Evolutionary conservation across 2,113 vertebrate genomes (phyloP), one percentile per base, ranked within the genome.

Genomic region (Chunga burmeisteri): DNA sequence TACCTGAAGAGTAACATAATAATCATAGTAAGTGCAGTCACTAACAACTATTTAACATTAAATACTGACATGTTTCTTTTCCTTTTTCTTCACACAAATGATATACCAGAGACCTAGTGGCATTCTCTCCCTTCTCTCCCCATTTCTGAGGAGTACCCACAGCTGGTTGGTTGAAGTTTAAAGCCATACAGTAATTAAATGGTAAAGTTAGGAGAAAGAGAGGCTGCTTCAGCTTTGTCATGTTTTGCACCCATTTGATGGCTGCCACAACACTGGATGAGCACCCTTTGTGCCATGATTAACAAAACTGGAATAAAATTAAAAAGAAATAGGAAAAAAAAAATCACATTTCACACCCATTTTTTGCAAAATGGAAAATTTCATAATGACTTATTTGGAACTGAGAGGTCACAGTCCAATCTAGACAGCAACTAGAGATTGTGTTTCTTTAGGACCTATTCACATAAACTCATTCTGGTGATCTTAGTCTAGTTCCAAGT

Each of bases 1-100:
- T 99, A 99, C 84, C 99, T 99, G 91, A 52, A 85, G 47, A 80
- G 30, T 55, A 95, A 88, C 0, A 0, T 10, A 67, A 67, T 16
- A 40, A 80, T 26, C 59, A 61, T 1, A 65, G 36, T 23, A 84
- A 66, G 34, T 26, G 16, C 30, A 59, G 26, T n/a, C 7, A 20
- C 49, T 52, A 90, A 66, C 46, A 90, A 56, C 29, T 49, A 55
- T 29, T 71, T 34, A 75, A 61, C 52, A 79, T 46, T 34, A 91
- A 87, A 88, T 42, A 62, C 7, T 55, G 29, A 74, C 9, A 38
- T 7, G 1, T 26, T 85, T 78, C 2, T 50, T 88, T 63, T 16
- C 6, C 49, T 68, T 55, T 61, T 87, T 46, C 23, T 55, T 88
- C 29, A 68, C 7, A 27, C 5, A 67, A 47, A 58, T 13, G 5